A percentile compares a stretch with the other conserved stretches of the same genome.
phyloP scores from a whole-genome alignment of 2,797 vertebrate genomes.

The Argyrosomus regius region DNA sequence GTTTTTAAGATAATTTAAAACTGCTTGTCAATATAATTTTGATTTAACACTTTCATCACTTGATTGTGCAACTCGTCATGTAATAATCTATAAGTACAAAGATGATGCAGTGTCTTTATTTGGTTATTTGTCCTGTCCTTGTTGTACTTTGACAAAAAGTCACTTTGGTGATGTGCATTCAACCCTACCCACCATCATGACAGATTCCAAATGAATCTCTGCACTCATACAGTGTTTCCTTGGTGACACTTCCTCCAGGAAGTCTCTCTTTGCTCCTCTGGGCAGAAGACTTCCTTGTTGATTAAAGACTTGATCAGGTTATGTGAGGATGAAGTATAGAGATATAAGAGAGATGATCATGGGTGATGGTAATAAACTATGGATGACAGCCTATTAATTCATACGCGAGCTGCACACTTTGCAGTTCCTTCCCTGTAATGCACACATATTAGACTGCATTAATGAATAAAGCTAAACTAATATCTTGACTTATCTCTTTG shows the following conservation, averaged over 20 bases:
- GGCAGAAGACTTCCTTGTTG: constrained; percentile 34
- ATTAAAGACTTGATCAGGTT: constrained; percentile 61
- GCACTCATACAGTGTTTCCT: background rate
- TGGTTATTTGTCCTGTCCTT: background rate
- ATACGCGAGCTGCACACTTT: constrained; percentile 33
- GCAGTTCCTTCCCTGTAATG: background rate
- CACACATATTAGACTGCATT: constrained; percentile 1
- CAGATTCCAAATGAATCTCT: constrained; percentile 32
- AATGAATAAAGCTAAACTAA: constrained; percentile 13
- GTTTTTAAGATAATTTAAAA: background rate
- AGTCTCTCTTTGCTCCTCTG: constrained; percentile 28
- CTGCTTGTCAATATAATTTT: background rate
- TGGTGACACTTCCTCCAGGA: constrained; percentile 19
- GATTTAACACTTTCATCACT: background rate
- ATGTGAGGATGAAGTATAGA: constrained; percentile 31
- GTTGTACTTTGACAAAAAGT: background rate
- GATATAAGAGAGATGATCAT: constrained; percentile 31
- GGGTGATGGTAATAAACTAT: constrained; percentile 47
- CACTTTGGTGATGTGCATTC: constrained; percentile 12
- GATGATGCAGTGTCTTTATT: no score
- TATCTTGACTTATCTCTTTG: background rate
- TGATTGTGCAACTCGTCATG: background rate
- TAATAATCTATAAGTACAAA: background rate
- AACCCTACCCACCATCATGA: background rate
- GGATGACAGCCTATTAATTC: constrained; percentile 42